These are phyloP conservation scores for Boleophthalmus pectinirostris DNA, from an alignment of 2,113 vertebrate species.

Conservation along the genomic window DNA sequence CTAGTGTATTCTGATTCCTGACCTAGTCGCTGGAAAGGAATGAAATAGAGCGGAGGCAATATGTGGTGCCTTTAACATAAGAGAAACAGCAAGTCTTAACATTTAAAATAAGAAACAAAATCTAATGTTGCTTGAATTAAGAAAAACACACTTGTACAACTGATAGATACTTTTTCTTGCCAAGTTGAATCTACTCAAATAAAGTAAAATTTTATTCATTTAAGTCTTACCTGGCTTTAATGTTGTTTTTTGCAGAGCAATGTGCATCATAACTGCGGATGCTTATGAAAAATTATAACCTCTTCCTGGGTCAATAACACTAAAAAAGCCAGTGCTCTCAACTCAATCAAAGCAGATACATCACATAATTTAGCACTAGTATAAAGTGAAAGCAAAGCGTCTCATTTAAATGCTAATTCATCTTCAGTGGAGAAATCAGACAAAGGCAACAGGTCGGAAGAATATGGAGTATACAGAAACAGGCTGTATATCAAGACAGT, in stretches of 20 bases:
- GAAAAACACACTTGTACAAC: too few species aligned
- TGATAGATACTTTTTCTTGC: too few species aligned
- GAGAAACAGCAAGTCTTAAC: too few species aligned
- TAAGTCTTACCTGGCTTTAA: too few species aligned
- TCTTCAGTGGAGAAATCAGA: conserved; percentile 58
- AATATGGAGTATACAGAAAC: conserved; percentile 46
- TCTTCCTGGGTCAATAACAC: conserved; percentile 67
- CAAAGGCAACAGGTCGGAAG: conserved; percentile 62
- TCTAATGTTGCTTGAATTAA: too few species aligned
- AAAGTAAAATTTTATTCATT: too few species aligned
- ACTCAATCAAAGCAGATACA: conserved; percentile 53
- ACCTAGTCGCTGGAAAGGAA: too few species aligned
- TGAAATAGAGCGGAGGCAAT: too few species aligned
- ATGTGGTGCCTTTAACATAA: too few species aligned
- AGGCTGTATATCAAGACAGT: conserved; percentile 55
- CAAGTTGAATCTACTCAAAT: too few species aligned
- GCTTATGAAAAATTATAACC: conserved; percentile 31
- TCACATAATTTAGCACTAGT: conserved; percentile 57
- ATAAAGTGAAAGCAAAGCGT: conserved; percentile 64
- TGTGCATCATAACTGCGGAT: conserved; percentile 29
- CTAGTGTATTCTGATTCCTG: too few species aligned
- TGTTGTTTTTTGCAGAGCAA: not conserved
- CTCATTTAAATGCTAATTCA: conserved; percentile 75
- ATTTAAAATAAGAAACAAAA: too few species aligned
- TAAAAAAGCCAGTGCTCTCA: conserved; percentile 56